A percentile compares a stretch with the other conserved stretches of the same genome.
Conservation (phyloP, 2,888 invertebrate genomes). For the Melolontha melolontha region DNA sequence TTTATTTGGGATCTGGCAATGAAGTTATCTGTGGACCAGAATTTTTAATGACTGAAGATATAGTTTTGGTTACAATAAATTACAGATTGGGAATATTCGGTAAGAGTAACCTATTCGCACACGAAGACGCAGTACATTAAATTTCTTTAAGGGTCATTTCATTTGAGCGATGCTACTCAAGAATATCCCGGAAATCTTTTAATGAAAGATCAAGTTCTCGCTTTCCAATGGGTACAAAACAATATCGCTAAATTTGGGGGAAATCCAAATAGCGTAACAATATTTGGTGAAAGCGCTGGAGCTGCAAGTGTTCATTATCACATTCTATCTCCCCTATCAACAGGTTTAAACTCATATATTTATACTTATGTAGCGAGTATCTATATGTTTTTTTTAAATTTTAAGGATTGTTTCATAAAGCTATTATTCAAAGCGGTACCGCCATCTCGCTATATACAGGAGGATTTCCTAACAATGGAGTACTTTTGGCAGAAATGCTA, state of each 20-base stretch:
- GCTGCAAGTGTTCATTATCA: constrained; percentile 62
- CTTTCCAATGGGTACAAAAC: constrained; percentile 59
- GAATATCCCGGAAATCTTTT: constrained; percentile 62
- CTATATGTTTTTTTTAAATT: background rate
- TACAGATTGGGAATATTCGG: constrained; percentile 72
- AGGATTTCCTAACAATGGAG: constrained; percentile 42
- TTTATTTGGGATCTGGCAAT: constrained; percentile 78
- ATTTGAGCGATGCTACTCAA: constrained; percentile 58
- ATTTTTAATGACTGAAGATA: constrained; percentile 75
- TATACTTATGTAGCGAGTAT: too few relatives aligned
- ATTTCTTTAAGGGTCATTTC: constrained; percentile 54
- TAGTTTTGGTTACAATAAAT: constrained; percentile 77
- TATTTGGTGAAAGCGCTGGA: constrained; percentile 63
- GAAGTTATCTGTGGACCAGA: constrained; percentile 77
- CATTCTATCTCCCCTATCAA: constrained; percentile 60
- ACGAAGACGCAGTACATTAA: too few relatives aligned
- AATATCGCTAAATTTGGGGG: constrained; percentile 62
- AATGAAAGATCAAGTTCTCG: constrained; percentile 61
- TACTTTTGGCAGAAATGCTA: constrained; percentile 41
- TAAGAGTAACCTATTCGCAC: background rate
- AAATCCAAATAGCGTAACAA: constrained; percentile 58
- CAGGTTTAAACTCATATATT: constrained; percentile 43
- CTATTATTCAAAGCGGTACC: constrained; percentile 81
- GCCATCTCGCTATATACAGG: constrained; percentile 62
- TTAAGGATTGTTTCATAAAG: constrained; percentile 77